Percentiles rank a stretch among this genome's conserved stretches.
phyloP scores from a whole-genome alignment of 2,888 invertebrate species.

The Caenorhabditis sp. region DNA sequence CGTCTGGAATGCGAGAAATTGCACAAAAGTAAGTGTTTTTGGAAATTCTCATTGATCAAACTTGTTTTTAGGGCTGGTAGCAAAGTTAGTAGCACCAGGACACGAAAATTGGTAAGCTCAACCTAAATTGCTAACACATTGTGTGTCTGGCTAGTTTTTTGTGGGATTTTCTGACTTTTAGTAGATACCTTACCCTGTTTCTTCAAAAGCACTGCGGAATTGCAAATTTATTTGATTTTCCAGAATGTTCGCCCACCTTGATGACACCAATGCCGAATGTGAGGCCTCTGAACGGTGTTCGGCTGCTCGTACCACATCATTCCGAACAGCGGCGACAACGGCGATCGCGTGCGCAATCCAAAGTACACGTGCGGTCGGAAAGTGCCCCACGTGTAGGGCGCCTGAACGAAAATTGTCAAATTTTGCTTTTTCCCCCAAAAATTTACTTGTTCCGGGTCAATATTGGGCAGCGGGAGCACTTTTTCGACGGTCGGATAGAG shows the following conservation, averaged over 20 bases:
- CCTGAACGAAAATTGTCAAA: slow-evolving; percentile 1
- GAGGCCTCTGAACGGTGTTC: slow-evolving; percentile 36
- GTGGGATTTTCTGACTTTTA: too few relatives aligned
- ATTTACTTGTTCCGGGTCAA: slow-evolving; percentile 33
- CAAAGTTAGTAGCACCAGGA: too few relatives aligned
- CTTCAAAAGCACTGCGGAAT: too few relatives aligned
- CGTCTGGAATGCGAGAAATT: slow-evolving; percentile 80
- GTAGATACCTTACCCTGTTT: too few relatives aligned
- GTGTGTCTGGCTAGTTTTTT: too few relatives aligned
- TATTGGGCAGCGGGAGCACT: slow-evolving; percentile 35
- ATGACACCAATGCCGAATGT: slow-evolving; percentile 89
- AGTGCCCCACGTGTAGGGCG: slow-evolving; percentile 86
- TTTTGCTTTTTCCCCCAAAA: not conserved
- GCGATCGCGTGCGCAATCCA: slow-evolving; percentile 91
- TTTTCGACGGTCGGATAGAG: slow-evolving; percentile 46
- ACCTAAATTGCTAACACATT: too few relatives aligned
- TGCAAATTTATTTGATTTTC: not conserved
- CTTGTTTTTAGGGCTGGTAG: too few relatives aligned
- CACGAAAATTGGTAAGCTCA: too few relatives aligned
- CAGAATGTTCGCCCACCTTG: slow-evolving; percentile 81
- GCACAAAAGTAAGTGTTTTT: too few relatives aligned
- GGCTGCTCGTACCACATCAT: slow-evolving; percentile 85
- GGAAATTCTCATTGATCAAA: too few relatives aligned
- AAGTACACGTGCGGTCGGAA: slow-evolving; percentile 91
- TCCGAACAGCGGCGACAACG: slow-evolving; percentile 91